Percentiles rank a stretch among this genome's conserved stretches.
These are phyloP conservation scores for Chymomyza caudatula DNA, from an alignment of 2,888 invertebrate species.

Conservation along the genomic window DNA sequence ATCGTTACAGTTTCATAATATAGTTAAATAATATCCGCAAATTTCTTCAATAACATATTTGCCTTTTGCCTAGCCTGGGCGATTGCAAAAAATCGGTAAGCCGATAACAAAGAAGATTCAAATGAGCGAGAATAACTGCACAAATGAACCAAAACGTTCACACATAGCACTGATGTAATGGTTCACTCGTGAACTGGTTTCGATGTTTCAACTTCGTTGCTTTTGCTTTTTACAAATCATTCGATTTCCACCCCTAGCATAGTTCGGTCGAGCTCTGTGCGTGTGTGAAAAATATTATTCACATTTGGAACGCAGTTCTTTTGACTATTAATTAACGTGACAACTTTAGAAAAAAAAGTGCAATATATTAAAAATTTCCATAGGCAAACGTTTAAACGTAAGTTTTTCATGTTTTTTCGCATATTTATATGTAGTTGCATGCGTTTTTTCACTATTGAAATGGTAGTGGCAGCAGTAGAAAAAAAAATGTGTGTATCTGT, in stretches of 20 bases:
- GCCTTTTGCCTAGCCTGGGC: no score
- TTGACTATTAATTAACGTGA: background rate
- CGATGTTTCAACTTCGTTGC: background rate
- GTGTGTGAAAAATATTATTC: background rate
- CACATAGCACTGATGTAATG: no score
- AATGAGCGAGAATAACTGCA: no score
- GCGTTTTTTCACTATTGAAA: background rate
- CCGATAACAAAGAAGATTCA: no score
- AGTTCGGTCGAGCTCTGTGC: background rate
- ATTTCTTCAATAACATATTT: no score
- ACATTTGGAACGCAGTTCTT: background rate
- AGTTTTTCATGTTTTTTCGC: background rate
- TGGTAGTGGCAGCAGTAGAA: background rate
- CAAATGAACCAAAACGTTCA: no score
- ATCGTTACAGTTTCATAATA: no score
- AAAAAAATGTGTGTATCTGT: conserved; percentile 1
- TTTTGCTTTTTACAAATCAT: background rate
- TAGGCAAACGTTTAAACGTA: background rate
- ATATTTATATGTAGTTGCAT: background rate
- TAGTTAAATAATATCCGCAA: no score
- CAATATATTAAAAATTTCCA: background rate
- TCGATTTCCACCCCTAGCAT: conserved; percentile 1
- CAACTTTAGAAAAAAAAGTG: background rate
- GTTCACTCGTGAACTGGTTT: background rate
- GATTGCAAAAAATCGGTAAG: no score